Evolutionary conservation across 2,797 vertebrate genomes (phyloP).

Genomic region (Erethizon dorsatum): DNA sequence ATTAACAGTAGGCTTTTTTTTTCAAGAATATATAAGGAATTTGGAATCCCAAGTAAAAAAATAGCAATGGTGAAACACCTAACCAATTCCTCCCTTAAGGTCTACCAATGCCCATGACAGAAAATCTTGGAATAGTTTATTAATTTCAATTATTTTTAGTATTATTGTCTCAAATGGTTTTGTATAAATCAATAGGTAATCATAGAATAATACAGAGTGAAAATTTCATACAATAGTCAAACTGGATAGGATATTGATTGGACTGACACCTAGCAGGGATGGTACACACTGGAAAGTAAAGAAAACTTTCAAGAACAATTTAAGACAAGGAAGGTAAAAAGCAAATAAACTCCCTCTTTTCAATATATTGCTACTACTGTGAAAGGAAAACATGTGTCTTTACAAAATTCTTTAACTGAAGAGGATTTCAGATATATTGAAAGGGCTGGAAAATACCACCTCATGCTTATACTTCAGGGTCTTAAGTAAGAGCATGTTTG

Average conservation of each 20-base stretch:
- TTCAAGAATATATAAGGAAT: neutral
- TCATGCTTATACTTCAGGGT: fast-evolving
- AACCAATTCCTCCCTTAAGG: neutral
- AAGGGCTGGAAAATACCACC: neutral
- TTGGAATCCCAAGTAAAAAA: neutral
- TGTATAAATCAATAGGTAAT: neutral
- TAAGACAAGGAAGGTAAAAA: neutral
- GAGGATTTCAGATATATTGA: neutral
- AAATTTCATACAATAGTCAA: neutral
- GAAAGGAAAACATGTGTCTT: neutral
- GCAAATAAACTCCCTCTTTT: neutral
- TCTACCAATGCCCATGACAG: neutral
- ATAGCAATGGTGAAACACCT: neutral
- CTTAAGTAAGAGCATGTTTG: neutral
- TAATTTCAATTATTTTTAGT: neutral
- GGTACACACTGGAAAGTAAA: neutral
- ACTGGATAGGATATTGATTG: neutral
- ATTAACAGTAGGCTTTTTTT: neutral
- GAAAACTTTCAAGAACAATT: neutral
- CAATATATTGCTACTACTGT: neutral
- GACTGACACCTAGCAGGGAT: neutral
- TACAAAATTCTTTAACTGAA: neutral
- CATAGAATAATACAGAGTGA: neutral
- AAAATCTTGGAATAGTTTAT: neutral
- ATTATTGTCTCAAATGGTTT: neutral